Evolutionary conservation across 2,113 vertebrate genomes (phyloP).

Genomic region (Brachypodius melanocephalos): DNA sequence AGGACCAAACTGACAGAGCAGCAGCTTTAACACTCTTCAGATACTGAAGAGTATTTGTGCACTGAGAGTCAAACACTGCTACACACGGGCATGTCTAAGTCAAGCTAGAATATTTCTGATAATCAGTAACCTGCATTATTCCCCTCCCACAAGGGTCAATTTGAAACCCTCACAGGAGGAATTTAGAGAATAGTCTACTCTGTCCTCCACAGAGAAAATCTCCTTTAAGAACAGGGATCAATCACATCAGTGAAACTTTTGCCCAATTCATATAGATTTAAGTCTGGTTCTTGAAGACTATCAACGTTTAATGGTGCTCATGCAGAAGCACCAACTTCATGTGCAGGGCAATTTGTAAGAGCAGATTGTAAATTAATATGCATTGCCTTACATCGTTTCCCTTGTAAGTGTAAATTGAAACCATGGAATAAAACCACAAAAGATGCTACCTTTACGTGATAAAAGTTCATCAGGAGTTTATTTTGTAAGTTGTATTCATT

Average conservation of each 20-base stretch:
- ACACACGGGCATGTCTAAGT: not conserved
- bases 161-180: not conserved
- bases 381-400: not conserved
- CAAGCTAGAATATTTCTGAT: not conserved
- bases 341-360: not conserved
- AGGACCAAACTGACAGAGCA: not conserved
- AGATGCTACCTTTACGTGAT: not conserved
- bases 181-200: not conserved
- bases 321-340: not conserved
- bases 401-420: not conserved
- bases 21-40: not conserved
- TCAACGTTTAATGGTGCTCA: not conserved
- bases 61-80: not conserved
- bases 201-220: not conserved
- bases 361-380: not conserved
- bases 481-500: not conserved
- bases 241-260: not conserved
- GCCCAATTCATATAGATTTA: not conserved
- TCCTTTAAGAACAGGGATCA: not conserved
- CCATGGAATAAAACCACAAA: not conserved
- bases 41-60: not conserved
- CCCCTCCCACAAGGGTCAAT: accelerated
- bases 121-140: not conserved
- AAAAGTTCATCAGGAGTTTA: not conserved
- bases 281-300: not conserved